These are phyloP conservation scores for Drosophila eugracilis DNA, from an alignment of 1,140 invertebrate species.

Conservation along the genomic window DNA sequence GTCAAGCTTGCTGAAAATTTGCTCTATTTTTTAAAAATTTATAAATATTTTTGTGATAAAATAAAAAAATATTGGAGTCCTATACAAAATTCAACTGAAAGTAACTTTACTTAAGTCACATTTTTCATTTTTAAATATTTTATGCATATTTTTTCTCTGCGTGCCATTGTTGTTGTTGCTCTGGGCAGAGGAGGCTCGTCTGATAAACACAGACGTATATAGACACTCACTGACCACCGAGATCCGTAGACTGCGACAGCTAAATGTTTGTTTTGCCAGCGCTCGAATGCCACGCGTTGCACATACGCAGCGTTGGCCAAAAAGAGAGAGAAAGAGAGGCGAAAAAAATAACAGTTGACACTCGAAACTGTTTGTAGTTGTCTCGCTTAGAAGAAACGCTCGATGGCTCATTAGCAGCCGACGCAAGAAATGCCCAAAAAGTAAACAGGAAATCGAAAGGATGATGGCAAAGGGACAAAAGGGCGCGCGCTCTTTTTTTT, in stretches of 20 bases:
- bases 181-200: slow-evolving; percentile 44
- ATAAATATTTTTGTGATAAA: no score
- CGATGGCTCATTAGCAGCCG: slow-evolving; percentile 61
- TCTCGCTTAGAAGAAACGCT: slow-evolving; percentile 14
- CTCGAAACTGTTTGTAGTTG: slow-evolving; percentile 31
- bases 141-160: not conserved
- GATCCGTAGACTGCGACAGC: slow-evolving; percentile 7
- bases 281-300: slow-evolving; percentile 62
- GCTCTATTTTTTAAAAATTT: no score
- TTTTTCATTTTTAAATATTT: no score
- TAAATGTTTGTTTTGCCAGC: slow-evolving; percentile 59
- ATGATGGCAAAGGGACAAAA: slow-evolving; percentile 34
- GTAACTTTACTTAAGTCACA: no score
- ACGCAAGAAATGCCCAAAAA: slow-evolving; percentile 40
- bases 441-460: slow-evolving; percentile 76
- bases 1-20: no score
- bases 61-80: no score
- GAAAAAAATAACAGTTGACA: slow-evolving; percentile 13
- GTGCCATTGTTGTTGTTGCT: slow-evolving; percentile 11
- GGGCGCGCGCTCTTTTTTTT: slow-evolving; percentile 65
- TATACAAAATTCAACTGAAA: no score
- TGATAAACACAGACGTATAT: slow-evolving; percentile 29
- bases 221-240: not conserved
- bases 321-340: not conserved
- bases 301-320: slow-evolving; percentile 65